phyloP scores from a whole-genome alignment of 92 coral and sea anemone genomes.

The Pocillopora grandis region DNA sequence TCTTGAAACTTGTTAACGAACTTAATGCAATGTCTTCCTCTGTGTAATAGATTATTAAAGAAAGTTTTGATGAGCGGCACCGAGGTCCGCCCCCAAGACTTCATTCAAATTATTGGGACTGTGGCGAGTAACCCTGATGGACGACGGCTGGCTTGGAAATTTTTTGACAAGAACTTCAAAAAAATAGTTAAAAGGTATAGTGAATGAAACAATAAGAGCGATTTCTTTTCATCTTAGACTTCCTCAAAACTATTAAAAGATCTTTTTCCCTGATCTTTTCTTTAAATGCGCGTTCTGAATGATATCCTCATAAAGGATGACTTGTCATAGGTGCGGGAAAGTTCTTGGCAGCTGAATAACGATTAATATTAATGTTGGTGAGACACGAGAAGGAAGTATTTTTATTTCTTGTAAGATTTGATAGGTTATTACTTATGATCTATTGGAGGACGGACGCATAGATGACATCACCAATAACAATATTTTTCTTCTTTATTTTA shows the following conservation, averaged over 20 bases:
- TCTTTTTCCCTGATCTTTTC: too few relatives aligned
- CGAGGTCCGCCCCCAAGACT: conserved; percentile 20
- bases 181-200: conserved; percentile 20
- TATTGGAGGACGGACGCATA: too few relatives aligned
- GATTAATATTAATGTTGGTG: background rate
- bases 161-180: background rate
- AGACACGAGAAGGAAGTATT: too few relatives aligned
- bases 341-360: background rate
- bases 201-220: background rate
- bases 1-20: background rate
- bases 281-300: too few relatives aligned
- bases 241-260: too few relatives aligned
- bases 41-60: background rate
- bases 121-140: conserved; percentile 26
- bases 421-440: background rate
- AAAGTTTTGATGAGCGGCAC: background rate
- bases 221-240: background rate
- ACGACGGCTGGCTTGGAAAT: conserved; percentile 27
- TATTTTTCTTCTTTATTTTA: too few relatives aligned
- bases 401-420: background rate
- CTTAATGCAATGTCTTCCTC: background rate
- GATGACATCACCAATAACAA: too few relatives aligned
- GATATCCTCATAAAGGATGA: too few relatives aligned
- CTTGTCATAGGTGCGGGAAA: background rate
- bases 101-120: conserved; percentile 23